Evolutionary conservation across 2,797 vertebrate species (phyloP), one percentile per base, ranked within the genome.

Genomic region (Peromyscus aztecus): DNA sequence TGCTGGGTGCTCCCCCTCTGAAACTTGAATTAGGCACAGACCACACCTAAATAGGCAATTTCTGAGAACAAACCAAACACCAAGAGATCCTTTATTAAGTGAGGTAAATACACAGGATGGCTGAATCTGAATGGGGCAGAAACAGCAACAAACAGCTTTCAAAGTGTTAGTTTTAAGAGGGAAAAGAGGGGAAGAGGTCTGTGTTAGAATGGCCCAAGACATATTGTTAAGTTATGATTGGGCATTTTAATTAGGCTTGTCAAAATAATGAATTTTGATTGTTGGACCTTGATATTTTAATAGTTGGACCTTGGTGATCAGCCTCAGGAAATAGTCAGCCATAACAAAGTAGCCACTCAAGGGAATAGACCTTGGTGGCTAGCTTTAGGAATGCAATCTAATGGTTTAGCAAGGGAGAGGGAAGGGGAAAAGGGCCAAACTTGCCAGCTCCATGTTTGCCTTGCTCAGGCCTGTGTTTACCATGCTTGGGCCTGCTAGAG

Each of bases 381-480:
- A 46, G 55, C 55, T 46, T 65, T 84, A 40, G 17, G 40, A 46
- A 5, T 34, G 2, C 31, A 34, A 84, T 31, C 40, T 43, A 84
- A 65, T 21, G 19, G 17, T 84, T 63, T 65, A 84, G 16, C 19
- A 46, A 84, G 27, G 9, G 16, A 46, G 17, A 46, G 0, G 5
- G 0, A 46, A 84, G 17, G 31, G 0, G 2, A 0, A 65, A 84
- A 16, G 6, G 40, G 13, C 6, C 46, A 76, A 63, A 46, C 2
- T 16, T 65, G 59, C 19, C 8, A 43, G 9, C 27, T 40, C 13
- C 9, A 2, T 6, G 0, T 65, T 84, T 84, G 29, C 29, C 31
- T 34, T 49, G 29, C 59, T 37, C 3, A 2, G 23, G 9, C 59
- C 59, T 61, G 59, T 61, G 21, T 59, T 9, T 61, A 3, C 59